Conservation (phyloP, 2,797 vertebrate species). For the Petrocephalus schoutedeni region DNA sequence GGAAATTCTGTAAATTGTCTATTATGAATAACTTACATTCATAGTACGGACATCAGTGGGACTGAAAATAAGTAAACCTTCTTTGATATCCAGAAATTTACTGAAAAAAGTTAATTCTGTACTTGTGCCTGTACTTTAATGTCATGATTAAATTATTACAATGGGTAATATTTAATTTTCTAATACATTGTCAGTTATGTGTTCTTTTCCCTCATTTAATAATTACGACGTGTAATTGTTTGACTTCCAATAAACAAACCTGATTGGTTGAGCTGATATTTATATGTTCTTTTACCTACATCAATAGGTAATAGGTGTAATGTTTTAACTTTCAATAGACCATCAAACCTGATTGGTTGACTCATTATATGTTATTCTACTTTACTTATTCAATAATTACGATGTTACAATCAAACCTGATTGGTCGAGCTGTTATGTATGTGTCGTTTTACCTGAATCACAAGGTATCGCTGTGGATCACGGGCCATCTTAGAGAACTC, state of each 20-base stretch:
- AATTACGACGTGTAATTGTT: background rate
- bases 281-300: too few relatives aligned
- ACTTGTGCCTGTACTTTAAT: background rate
- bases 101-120: background rate
- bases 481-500: slow-evolving; percentile 92
- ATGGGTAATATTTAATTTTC: background rate
- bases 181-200: background rate
- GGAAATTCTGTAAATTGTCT: background rate
- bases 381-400: too few relatives aligned
- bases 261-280: too few relatives aligned
- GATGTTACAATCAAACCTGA: background rate
- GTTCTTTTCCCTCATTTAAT: background rate
- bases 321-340: background rate
- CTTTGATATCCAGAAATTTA: background rate
- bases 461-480: slow-evolving; percentile 84
- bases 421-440: background rate
- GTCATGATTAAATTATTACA: background rate
- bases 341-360: too few relatives aligned
- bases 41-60: background rate
- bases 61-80: background rate
- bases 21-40: background rate
- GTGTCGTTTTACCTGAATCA: slow-evolving; percentile 74
- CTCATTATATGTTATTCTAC: too few relatives aligned
- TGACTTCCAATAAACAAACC: too few relatives aligned
- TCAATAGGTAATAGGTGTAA: too few relatives aligned